Base-by-base conservation (phyloP, 2,797 vertebrate species). In the Antennarius maculatus region DNA sequence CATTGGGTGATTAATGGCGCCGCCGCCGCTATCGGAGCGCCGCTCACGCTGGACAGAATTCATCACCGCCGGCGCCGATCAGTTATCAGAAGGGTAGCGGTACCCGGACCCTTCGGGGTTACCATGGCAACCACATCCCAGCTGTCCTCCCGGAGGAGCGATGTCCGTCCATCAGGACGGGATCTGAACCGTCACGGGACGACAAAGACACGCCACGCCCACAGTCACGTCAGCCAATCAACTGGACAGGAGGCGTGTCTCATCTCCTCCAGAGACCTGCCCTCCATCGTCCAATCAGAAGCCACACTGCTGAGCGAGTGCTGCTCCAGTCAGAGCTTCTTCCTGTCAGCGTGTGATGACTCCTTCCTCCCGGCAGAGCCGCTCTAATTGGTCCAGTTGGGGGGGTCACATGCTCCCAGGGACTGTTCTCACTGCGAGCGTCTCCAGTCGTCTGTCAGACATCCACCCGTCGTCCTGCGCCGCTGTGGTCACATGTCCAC, bases 1-100 rank as follows among this genome's bases (percentile, higher is more conserved):
- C 66, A 60, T 68, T 68, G 60, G 66, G 68, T 83, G 86, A 88
- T 82, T 81, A 64, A 87, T 85, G 66, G 63, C 57, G 27, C 1
- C 0, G 13, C 49, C 34, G 45, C 75, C 39, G 27, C 47, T 55
- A 29, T 59, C 11, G 1, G 39, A 50, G 71, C 11, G 3, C 59
- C 67, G 23, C 53, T 55, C 46, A 41, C 60, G 79, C 86, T 23
- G 66, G 78, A 66, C 5, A 53, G 68, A 46, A 86, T 89, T 50
- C 68, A 76, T 89, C 83, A 86, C 53, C 31, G 71, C 52, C 70
- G 2, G 9, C 2, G 43, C 18, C 41, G 46, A 76, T 78, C 75
- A 70, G 65, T 68, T 65, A 77, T 79, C 61, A 77, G 47, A 79
- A 73, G 56, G 54, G 62, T 55, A 60, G 9, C 31, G 65, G 61